Evolutionary conservation across 2,113 vertebrate genomes (phyloP).

Genomic region (Apodemus sylvaticus): DNA sequence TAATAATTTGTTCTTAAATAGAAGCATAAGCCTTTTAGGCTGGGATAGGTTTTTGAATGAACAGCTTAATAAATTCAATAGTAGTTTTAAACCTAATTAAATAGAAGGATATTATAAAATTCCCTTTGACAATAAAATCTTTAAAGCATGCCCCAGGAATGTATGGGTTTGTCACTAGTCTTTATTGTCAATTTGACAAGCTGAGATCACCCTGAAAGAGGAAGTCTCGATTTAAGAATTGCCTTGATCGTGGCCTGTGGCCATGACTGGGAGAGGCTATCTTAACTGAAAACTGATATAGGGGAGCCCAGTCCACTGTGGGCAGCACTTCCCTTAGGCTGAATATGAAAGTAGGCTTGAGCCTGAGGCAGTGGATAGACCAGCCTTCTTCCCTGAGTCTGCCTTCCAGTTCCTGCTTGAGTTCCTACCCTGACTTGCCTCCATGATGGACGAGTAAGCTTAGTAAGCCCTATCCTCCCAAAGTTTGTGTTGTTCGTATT

Average conservation of each 20-base stretch:
- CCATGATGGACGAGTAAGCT: background rate
- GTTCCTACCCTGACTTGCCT: background rate
- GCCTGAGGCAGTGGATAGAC: background rate
- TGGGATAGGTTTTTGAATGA: conserved; percentile 41
- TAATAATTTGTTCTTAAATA: conserved; percentile 37
- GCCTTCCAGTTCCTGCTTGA: background rate
- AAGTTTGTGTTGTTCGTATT: background rate
- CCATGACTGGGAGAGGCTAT: background rate
- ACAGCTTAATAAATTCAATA: conserved; percentile 39
- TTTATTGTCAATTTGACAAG: background rate
- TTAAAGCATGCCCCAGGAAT: background rate
- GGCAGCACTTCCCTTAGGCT: background rate
- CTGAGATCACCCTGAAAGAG: background rate
- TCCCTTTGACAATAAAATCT: conserved; percentile 15
- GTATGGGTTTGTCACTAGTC: background rate
- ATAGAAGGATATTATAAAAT: conserved; percentile 25
- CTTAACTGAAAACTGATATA: background rate
- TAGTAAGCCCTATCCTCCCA: background rate
- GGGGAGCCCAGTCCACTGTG: background rate
- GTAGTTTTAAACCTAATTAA: conserved; percentile 61
- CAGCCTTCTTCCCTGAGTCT: background rate
- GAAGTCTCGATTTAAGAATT: background rate
- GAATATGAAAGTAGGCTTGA: background rate
- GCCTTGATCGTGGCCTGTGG: background rate
- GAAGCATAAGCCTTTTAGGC: conserved; percentile 29